A percentile compares a stretch with the other conserved stretches of the same genome.
Evolutionary conservation across 2,797 vertebrate species (phyloP).

Genomic region (Lutjanus argentimaculatus): DNA sequence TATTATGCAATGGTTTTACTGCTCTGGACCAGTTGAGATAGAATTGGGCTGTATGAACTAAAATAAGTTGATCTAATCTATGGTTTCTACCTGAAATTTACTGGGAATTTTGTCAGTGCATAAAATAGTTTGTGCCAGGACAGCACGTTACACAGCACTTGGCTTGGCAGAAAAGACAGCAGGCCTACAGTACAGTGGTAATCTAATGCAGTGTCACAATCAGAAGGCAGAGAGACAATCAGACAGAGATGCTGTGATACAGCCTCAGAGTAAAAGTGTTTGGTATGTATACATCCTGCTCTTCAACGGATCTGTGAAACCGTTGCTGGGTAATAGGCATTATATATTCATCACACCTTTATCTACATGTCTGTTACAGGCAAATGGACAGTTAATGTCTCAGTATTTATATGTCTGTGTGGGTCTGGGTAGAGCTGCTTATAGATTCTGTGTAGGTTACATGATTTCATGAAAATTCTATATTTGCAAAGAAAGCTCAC

Average conservation of each 20-base stretch:
- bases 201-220: slow-evolving; percentile 41
- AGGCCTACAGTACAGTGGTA: slow-evolving; percentile 1
- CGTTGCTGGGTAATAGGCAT: slow-evolving; percentile 45
- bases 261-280: slow-evolving; percentile 17
- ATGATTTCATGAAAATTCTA: slow-evolving; percentile 51
- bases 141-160: slow-evolving; percentile 20
- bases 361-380: slow-evolving; percentile 31
- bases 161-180: slow-evolving; percentile 7
- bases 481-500: slow-evolving; percentile 23
- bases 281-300: slow-evolving; percentile 33
- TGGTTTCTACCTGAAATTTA: not conserved
- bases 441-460: slow-evolving; percentile 24
- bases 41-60: no score
- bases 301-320: slow-evolving; percentile 37
- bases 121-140: slow-evolving; percentile 2
- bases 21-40: no score
- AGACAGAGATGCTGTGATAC: slow-evolving; percentile 31
- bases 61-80: not conserved
- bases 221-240: slow-evolving; percentile 21
- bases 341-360: slow-evolving; percentile 50
- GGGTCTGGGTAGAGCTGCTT: slow-evolving; percentile 5
- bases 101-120: not conserved
- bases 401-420: slow-evolving; percentile 13
- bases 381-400: slow-evolving; percentile 27
- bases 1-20: no score